Evolutionary conservation across 2,888 invertebrate species (phyloP), one percentile per base, ranked within the genome.

Genomic region (Caenorhabditis sp.): DNA sequence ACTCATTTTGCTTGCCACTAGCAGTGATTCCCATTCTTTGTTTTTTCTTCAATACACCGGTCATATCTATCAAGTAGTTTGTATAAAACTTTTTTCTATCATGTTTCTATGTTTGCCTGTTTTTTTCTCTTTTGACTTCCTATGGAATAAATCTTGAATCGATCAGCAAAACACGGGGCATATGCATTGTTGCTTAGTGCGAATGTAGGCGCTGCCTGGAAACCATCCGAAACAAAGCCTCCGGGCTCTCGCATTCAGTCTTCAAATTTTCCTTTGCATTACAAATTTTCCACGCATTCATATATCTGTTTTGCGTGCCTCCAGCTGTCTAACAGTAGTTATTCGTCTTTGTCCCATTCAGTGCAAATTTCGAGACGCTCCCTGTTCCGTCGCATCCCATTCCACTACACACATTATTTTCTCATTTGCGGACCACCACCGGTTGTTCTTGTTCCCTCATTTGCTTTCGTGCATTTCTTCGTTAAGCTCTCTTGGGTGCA

Each of bases 191-290:
- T 61, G 70, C 61, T 40, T 51, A 13, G 50, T 20, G 50, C 50
- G 15, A 61, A 28, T 22, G 40, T 35, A 51, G 58, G 60, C 13
- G 71, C 55, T 71, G 61, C 71, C 35, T 71, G 47, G 71, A 35
- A 55, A 71, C 71, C 62, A 55, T 26, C 53, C 32, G 24, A 51
- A 60, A 61, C 28, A 70, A 70, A 37, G 26, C 40, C 32, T 32
- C 15, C 9, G 13, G 26, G 28, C 11, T 1, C n/a, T n/a, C 35
- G 40, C 20, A 18, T 61, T 47, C 26, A 18, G 18, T 9, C 20
- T 37, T 15, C 44, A 47, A 56, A 62, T 55, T 64, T 72, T 40
- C 56, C 72, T 32, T 72, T 72, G 72, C 64, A 72, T 72, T 72
- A 64, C 62, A 62, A 55, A 72, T 72, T 64, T 72, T 35, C 28